Evolutionary conservation across 2,113 vertebrate genomes (phyloP).

Genomic region (Dipodomys spectabilis): DNA sequence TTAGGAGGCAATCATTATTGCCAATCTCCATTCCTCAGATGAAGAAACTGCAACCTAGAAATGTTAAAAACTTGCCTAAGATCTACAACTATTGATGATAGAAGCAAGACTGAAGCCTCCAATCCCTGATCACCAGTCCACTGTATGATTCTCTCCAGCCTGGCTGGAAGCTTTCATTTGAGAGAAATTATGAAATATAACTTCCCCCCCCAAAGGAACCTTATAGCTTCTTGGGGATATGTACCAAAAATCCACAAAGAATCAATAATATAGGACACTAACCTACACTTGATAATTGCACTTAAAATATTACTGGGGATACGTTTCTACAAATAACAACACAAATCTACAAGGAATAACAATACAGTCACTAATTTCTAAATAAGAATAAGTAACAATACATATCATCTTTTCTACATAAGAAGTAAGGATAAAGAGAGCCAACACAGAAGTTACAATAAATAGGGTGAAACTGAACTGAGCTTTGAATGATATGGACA

Average conservation of each 20-base stretch:
- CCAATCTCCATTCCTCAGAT: background rate
- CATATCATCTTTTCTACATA: background rate
- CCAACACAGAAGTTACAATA: background rate
- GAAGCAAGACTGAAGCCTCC: background rate
- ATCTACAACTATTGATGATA: background rate
- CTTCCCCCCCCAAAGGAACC: background rate
- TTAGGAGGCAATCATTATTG: background rate
- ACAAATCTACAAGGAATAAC: background rate
- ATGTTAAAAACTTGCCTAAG: background rate
- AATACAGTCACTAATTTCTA: background rate
- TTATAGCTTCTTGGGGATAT: background rate
- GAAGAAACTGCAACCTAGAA: conserved; percentile 5
- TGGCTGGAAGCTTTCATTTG: background rate
- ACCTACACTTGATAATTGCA: background rate
- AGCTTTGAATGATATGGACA: background rate
- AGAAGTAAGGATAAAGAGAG: background rate
- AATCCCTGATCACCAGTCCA: background rate
- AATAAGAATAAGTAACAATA: too few relatives aligned
- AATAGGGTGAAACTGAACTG: background rate
- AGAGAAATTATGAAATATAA: background rate
- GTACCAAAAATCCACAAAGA: background rate
- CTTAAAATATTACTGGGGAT: background rate
- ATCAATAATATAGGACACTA: background rate
- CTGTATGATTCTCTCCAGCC: background rate
- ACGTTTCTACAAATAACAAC: too few relatives aligned